Evolutionary conservation across 2,797 vertebrate species (phyloP), one percentile per base, ranked within the genome.

Genomic region (Tarsius wallacei): DNA sequence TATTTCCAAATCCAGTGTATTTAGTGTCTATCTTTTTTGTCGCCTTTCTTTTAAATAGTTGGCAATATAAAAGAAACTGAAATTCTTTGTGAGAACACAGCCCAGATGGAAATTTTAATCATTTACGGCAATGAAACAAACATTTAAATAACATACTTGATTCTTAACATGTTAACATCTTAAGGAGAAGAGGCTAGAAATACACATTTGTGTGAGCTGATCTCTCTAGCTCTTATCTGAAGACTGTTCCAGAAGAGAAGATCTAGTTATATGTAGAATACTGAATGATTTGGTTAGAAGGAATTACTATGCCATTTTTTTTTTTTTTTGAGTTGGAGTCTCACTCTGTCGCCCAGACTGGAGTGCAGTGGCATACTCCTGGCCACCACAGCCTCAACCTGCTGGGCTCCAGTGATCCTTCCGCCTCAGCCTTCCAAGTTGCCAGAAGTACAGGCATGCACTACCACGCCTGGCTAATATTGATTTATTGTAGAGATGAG

Each of bases 41-140:
- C 4, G 16, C 33, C 33, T 93, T 96, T 77, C 47, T 78, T 92
- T 82, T 80, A 80, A 53, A 19, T 74, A 92, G 76, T 71, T 78
- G 76, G n/a, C 17, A 70, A 5, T 68, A 59, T 31, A 36, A 19
- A 4, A 13, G 59, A 85, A 68, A 10, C 24, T 87, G 3, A 89
- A 74, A 59, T 59, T 59, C 28, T 93, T 85, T 26, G 74, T 93
- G 51, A 91, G 9, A 64, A 85, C 61, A 77, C 21, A 88, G 36
- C 14, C 31, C 36, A 19, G 53, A n/a, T 47, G 33, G 61, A 87
- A 91, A 24, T 70, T 66, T 63, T 12, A 90, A 47, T 88, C 22
- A 63, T 89, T 96, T 86, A 31, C 0, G 90, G 36, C 28, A 90
- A 59, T 53, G 59, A 71, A 86, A 77, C n/a, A 61, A 31, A 70